Base-by-base conservation (phyloP, 2,888 invertebrate genomes). In the Ormyrus nitidulus region DNA sequence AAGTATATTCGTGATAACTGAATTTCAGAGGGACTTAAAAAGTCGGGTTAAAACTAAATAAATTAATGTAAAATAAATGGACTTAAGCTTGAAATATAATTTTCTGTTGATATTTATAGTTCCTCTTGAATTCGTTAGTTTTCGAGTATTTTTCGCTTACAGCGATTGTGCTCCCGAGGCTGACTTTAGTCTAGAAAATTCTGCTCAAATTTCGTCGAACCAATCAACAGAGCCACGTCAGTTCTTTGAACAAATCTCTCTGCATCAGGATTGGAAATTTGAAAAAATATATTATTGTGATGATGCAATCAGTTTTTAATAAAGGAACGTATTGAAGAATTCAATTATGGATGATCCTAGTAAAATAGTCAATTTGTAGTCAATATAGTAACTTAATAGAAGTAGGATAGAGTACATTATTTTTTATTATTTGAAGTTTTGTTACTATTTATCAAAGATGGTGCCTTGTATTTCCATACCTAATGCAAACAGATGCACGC, bases 151-250 rank as follows among this genome's bases (percentile, higher is more conserved):
- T 64, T 62, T 80, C 68, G 68, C 72, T 77, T 72, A 77, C 77
- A 80, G 72, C 80, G 72, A 80, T 69, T 77, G 48, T 80, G 62
- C 80, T 80, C 72, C n/a, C 48, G 19, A 72, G 64, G 77, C 68
- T 73, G 34, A 73, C 56, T 64, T 84, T 85, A 84, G 83, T 84
- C 83, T 83, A 85, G 83, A 82, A 83, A 82, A 84, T 85, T 86
- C 83, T 86, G 86, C 86, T 85, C 84, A 86, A 86, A 83, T 86
- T 84, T 86, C 84, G 83, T 86, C 83, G 83, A 84, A 84, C 83
- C 81, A 83, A 85, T 85, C 81, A 80, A 84, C 59, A 80, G 71
- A 77, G 62, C 69, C 64, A 77, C 64, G 65, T 73, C 51, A 74
- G 53, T 69, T 78, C 61, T 77, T 77, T 46, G 65, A 77, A 61